Conservation (phyloP, 2,797 vertebrate genomes). For the Paramormyrops hopkinsi region DNA sequence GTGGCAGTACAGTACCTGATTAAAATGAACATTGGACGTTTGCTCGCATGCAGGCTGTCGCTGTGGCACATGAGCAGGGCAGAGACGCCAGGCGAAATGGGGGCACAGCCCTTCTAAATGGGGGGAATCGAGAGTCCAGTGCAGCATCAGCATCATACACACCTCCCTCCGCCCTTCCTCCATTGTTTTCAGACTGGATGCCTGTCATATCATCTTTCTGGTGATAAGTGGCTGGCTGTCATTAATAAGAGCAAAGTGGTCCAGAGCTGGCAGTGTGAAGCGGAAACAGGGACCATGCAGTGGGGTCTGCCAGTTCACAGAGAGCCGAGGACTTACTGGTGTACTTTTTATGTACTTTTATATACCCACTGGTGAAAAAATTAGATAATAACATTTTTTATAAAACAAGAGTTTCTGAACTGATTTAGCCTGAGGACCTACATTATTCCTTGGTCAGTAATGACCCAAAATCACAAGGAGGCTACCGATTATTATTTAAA, state of each 20-base stretch:
- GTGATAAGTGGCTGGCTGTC: not conserved
- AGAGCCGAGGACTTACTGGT: not conserved
- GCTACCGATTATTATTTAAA: not conserved
- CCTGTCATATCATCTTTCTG: not conserved
- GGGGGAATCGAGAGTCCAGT: not conserved
- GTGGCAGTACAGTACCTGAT: not conserved
- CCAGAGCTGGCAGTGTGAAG: not conserved
- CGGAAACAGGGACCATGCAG: not conserved
- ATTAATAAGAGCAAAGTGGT: not conserved
- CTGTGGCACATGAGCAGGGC: not conserved
- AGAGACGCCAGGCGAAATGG: not conserved
- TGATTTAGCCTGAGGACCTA: not conserved
- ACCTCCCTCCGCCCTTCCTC: not conserved
- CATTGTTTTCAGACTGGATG: not conserved
- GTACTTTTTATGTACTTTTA: not conserved
- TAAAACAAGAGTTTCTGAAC: not conserved
- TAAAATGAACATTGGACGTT: not conserved
- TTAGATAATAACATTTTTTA: not conserved
- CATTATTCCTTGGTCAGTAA: not conserved
- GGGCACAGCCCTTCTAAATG: not conserved
- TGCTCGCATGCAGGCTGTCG: not conserved
- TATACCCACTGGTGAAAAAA: not conserved
- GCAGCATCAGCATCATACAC: not conserved
- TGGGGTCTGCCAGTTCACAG: not conserved
- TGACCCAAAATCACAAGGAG: not conserved